Evolutionary conservation across 2,113 vertebrate species (phyloP).

Genomic region (Anser brachyrhynchus): DNA sequence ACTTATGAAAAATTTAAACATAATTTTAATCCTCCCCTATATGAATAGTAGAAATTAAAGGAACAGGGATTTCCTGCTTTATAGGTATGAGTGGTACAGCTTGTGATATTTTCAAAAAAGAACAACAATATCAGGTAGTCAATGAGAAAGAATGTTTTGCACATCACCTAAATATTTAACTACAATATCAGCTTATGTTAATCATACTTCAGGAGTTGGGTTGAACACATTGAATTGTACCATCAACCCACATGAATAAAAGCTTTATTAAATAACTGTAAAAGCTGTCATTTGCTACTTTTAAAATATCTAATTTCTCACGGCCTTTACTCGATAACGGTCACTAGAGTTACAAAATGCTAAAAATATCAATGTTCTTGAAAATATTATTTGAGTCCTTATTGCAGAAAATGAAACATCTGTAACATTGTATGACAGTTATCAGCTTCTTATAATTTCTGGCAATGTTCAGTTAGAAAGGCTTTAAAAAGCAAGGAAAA

Average conservation of each 20-base stretch:
- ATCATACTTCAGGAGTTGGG: constrained; percentile 39
- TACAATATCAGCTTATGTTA: constrained; percentile 44
- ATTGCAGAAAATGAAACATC: constrained; percentile 40
- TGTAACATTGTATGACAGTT: constrained; percentile 28
- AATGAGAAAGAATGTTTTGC: background rate
- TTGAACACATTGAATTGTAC: constrained; percentile 44
- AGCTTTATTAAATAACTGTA: constrained; percentile 66
- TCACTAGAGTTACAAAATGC: constrained; percentile 58
- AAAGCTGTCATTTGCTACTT: constrained; percentile 65
- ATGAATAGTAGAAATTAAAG: constrained; percentile 38
- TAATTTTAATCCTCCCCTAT: constrained; percentile 24
- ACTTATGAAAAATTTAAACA: constrained; percentile 63
- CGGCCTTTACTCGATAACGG: background rate
- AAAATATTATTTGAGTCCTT: constrained; percentile 13
- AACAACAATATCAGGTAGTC: background rate
- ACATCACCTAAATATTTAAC: constrained; percentile 50
- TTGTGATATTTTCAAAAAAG: constrained; percentile 5
- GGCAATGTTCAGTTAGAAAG: background rate
- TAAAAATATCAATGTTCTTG: constrained; percentile 47
- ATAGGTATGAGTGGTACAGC: background rate
- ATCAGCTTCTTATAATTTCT: constrained; percentile 21
- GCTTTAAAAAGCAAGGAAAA: constrained; percentile 43
- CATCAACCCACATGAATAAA: constrained; percentile 52
- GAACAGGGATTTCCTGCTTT: constrained; percentile 9
- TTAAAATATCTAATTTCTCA: constrained; percentile 64